Evolutionary conservation across 2,113 vertebrate genomes (phyloP).

Genomic region (Mohoua ochrocephala): DNA sequence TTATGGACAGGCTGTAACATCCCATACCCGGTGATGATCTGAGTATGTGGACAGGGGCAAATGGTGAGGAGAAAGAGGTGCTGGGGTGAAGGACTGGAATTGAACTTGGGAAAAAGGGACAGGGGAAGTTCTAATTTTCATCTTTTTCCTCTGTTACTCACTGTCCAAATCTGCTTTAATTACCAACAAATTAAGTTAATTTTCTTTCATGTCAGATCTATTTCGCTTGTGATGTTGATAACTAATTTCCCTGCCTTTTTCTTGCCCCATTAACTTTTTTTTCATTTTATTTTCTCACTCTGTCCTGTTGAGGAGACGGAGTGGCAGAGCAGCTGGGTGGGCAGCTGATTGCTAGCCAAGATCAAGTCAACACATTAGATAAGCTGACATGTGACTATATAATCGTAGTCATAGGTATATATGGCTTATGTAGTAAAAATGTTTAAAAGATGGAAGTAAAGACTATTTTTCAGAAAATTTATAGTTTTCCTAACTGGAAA

Average conservation of each 20-base stretch:
- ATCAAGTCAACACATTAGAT: neutral
- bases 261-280: neutral
- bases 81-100: neutral
- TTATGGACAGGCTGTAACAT: neutral
- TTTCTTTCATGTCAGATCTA: neutral
- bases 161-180: neutral
- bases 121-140: neutral
- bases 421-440: neutral
- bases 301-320: neutral
- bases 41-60: rapidly evolving
- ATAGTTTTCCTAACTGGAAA: neutral
- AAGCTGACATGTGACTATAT: neutral
- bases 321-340: neutral
- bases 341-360: neutral
- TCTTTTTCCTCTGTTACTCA: neutral
- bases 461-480: neutral
- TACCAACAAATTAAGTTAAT: neutral
- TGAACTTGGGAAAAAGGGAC: neutral
- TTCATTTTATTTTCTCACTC: neutral
- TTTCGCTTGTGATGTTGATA: neutral
- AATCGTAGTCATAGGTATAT: neutral
- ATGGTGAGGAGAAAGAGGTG: neutral
- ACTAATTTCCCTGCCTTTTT: neutral
- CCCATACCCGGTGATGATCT: rapidly evolving
- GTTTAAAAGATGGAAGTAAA: neutral